Base-by-base conservation (phyloP, 2,888 invertebrate species). In the Cybosia mesomella region DNA sequence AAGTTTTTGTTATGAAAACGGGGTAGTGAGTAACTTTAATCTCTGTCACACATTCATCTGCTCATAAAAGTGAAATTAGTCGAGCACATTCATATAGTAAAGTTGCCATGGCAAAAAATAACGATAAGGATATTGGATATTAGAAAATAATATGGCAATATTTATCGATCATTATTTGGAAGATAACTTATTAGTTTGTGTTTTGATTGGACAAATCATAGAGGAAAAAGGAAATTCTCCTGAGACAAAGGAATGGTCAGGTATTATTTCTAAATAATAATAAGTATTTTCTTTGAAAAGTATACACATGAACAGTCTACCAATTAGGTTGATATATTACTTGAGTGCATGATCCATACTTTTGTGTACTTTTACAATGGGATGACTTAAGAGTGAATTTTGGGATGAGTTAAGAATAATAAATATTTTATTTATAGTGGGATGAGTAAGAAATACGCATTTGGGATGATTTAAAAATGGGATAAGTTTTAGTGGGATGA, bases 111-210 rank as follows among this genome's bases (percentile, higher is more conserved):
- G 49, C 49, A 49, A 49, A 49, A 43, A 49, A 49, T 49, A n/a
- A 49, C 24, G 15, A 55, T 24, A 55, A 21, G 24, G 21, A 55
- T 15, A 55, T 55, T 22, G 24, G 54, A 22, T 24, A 55, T 55
- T 55, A 49, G n/a, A 49, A 49, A n/a, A 49, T 49, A 49, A 49
- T 49, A n/a, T 18, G 49, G 49, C 18, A n/a, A 49, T 3, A 4
- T 55, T 24, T 15, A 13, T 55, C 54, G 22, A 55, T 55, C 22
- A 54, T 54, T 54, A 55, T 55, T 24, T 55, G 54, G 54, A 22
- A 55, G 54, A 55, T 55, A 55, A 24, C 54, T 24, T 22, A 55
- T 55, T 55, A 55, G 49, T n/a, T 55, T 55, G 22, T 55, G 54
- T 55, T 55, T 22, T 55, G 54, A 55, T 49, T n/a, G 54, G 54